A percentile compares a stretch with the other conserved stretches of the same genome.
Conservation (phyloP, 2,113 vertebrate genomes). For the Nerophis ophidion region DNA sequence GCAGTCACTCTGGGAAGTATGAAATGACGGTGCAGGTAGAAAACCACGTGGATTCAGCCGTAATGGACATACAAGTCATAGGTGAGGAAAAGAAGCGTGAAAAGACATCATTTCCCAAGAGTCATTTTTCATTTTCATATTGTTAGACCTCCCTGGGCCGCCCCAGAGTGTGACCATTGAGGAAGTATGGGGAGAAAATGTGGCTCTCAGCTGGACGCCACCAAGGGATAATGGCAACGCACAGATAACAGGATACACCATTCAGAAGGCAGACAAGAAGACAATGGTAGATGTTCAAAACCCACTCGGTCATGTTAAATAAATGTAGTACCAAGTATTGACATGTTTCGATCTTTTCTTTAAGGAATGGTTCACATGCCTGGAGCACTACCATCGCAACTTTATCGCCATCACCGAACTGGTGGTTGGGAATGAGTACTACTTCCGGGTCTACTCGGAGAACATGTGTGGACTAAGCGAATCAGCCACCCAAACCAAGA, state of each 20-base stretch:
- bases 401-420: slow-evolving; percentile 88
- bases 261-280: slow-evolving; percentile 98
- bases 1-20: slow-evolving; percentile 91
- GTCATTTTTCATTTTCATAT: background rate
- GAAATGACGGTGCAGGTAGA: slow-evolving; percentile 90
- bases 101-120: background rate
- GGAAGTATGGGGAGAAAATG: slow-evolving; percentile 94
- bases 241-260: slow-evolving; percentile 91
- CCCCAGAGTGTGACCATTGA: slow-evolving; percentile 84
- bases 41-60: slow-evolving; percentile 80
- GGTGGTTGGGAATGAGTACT: slow-evolving; percentile 94
- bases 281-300: slow-evolving; percentile 79
- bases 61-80: slow-evolving; percentile 89
- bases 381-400: slow-evolving; percentile 93
- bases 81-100: slow-evolving; percentile 69
- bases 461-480: slow-evolving; percentile 96
- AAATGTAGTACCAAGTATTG: background rate
- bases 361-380: slow-evolving; percentile 75
- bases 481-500: slow-evolving; percentile 84
- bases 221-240: slow-evolving; percentile 91
- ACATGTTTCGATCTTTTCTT: slow-evolving; percentile 9
- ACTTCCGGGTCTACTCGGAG: slow-evolving; percentile 90
- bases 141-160: slow-evolving; percentile 87
- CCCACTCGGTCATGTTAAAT: background rate
- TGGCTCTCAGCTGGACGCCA: slow-evolving; percentile 87